These are phyloP conservation scores for Sicus ferrugineus DNA, from an alignment of 2,888 invertebrate species.

Conservation along the genomic window DNA sequence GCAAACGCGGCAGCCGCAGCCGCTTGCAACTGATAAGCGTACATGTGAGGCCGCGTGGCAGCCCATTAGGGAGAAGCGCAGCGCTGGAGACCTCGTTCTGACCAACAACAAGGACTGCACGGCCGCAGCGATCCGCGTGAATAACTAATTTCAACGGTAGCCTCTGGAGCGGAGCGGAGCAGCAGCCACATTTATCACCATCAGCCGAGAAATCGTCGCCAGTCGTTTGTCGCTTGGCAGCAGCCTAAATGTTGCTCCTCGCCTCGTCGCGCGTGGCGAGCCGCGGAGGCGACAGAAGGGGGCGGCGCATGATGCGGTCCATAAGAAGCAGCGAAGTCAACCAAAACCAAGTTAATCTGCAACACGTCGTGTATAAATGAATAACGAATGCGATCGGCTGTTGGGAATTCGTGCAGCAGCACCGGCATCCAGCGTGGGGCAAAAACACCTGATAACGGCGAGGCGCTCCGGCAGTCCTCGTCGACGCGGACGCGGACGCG, in stretches of 20 bases:
- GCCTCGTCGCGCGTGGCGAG: not conserved
- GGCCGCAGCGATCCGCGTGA: slow-evolving; percentile 59
- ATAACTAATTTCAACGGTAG: slow-evolving; percentile 63
- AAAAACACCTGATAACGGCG: slow-evolving; percentile 48
- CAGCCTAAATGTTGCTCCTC: slow-evolving; percentile 9
- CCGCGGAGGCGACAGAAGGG: slow-evolving; percentile 1
- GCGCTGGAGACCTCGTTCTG: slow-evolving; percentile 47
- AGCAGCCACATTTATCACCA: slow-evolving; percentile 55
- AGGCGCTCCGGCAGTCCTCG: slow-evolving; percentile 4
- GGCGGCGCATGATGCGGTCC: slow-evolving; percentile 9
- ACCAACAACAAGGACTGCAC: slow-evolving; percentile 44
- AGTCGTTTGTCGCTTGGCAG: slow-evolving; percentile 35
- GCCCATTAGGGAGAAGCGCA: slow-evolving; percentile 62
- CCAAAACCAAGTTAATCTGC: slow-evolving; percentile 38
- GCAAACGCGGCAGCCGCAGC: not conserved
- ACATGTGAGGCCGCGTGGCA: slow-evolving; percentile 33
- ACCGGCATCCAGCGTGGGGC: slow-evolving; percentile 34
- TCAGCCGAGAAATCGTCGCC: slow-evolving; percentile 44
- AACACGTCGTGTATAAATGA: slow-evolving; percentile 44
- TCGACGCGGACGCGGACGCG: not conserved
- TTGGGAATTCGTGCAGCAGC: slow-evolving; percentile 44
- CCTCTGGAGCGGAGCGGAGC: slow-evolving; percentile 40
- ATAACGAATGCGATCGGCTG: slow-evolving; percentile 31
- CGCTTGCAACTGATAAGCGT: slow-evolving; percentile 50
- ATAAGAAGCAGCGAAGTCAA: slow-evolving; percentile 22